Evolutionary conservation across 1,140 invertebrate species (phyloP), one percentile per base, ranked within the genome.

Genomic region (Thaumatotibia leucotreta): DNA sequence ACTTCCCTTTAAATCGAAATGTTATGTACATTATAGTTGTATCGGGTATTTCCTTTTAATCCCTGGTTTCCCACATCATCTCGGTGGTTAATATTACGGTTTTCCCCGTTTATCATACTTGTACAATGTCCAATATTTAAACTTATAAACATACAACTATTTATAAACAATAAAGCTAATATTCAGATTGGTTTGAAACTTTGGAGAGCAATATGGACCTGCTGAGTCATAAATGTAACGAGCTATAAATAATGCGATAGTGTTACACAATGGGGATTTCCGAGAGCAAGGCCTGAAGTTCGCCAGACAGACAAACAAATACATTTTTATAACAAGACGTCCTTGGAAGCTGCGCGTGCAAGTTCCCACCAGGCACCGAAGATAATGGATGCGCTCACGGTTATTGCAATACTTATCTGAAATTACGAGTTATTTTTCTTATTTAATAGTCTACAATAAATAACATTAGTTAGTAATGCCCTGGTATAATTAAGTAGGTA

Each of bases 251-350:
- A 45, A 45, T 20, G 8, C 52, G 27, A 27, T 58, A 58, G 23
- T n/a, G 52, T 58, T 29, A 58, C 52, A 45, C 39, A 45, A 45
- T 45, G 23, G 52, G 52, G 27, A 27, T 29, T 58, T 58, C 52
- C 52, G 24, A 31, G 52, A n/a, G 2, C 52, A 58, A 58, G 52
- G 52, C 20, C 24, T 14, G 52, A 14, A 27, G 52, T 58, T 20
- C 39, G n/a, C 52, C 52, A 58, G 24, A 27, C 52, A 6, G 9
- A 58, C 23, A 27, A 27, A 14, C 11, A n/a, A n/a, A 58, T 11
- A 58, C 11, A 49, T 49, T 17, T 58, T 58, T 58, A 29, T 14
- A 58, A 24, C 50, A 1, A 52, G 52, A 58, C 27, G 29, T 58
- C 52, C 52, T 58, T 58, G 52, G 24, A 5, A 27, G 52, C 6